Conservation (phyloP, 2,113 vertebrate species). For the Amazona vittata region DNA sequence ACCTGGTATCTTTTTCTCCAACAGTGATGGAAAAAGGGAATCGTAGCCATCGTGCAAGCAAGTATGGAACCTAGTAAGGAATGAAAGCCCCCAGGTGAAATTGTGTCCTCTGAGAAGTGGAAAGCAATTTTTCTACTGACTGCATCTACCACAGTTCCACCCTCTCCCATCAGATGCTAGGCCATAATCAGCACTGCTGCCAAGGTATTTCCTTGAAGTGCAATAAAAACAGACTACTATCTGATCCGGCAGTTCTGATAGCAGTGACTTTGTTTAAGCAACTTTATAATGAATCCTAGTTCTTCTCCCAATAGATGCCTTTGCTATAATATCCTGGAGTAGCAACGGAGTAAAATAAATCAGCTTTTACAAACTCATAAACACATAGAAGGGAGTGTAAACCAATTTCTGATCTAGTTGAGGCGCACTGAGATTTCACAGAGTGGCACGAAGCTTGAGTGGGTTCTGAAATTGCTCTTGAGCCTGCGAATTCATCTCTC, state of each 20-base stretch:
- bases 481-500: constrained; percentile 44
- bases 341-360: constrained; percentile 41
- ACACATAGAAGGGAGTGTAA: constrained; percentile 61
- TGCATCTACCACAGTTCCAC: constrained; percentile 3
- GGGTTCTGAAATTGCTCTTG: constrained; percentile 66
- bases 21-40: background rate
- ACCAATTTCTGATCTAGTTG: constrained; percentile 65
- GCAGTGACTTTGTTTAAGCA: constrained; percentile 37
- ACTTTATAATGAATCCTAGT: constrained; percentile 20
- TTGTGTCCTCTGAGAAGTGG: constrained; percentile 28
- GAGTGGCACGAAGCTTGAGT: constrained; percentile 66
- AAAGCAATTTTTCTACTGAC: constrained; percentile 44
- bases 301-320: constrained; percentile 27
- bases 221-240: background rate
- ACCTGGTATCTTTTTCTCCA: background rate
- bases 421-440: constrained; percentile 57
- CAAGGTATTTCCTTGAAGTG: background rate
- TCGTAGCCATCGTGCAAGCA: background rate
- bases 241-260: background rate
- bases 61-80: background rate
- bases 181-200: background rate
- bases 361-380: constrained; percentile 64
- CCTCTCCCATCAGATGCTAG: background rate
- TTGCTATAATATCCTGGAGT: constrained; percentile 22
- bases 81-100: constrained; percentile 25